Evolutionary conservation across 2,113 vertebrate species (phyloP).

Genomic region (Onychostruthus taczanowskii): DNA sequence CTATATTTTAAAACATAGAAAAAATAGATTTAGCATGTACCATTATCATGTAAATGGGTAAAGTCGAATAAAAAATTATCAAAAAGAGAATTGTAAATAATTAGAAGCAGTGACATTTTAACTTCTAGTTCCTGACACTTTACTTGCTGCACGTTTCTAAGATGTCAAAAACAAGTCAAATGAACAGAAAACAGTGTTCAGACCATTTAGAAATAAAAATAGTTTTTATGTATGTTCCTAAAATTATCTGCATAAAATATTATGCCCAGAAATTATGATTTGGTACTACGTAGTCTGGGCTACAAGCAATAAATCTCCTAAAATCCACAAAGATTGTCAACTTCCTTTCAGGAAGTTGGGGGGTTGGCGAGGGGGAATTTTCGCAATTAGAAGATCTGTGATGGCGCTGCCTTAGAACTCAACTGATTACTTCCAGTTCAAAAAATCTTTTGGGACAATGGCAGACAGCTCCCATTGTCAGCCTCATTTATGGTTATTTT

Average conservation of each 20-base stretch:
- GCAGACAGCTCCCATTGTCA: conserved; percentile 79
- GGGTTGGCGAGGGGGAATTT: neutral
- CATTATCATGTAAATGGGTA: neutral
- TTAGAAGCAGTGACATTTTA: neutral
- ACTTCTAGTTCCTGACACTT: neutral
- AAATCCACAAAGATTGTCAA: conserved; percentile 4
- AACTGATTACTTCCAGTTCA: conserved; percentile 83
- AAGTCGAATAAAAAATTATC: neutral
- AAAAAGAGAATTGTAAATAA: neutral
- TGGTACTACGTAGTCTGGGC: neutral
- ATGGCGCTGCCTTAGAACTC: conserved; percentile 67
- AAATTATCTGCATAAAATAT: neutral
- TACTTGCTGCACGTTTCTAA: neutral
- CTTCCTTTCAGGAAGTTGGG: conserved; percentile 28
- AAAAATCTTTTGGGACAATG: conserved; percentile 79
- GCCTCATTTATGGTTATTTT: conserved; percentile 72
- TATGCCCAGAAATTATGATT: neutral
- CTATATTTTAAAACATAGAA: neutral
- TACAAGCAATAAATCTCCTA: neutral
- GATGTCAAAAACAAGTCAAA: neutral
- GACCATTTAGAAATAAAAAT: neutral
- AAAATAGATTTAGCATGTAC: neutral
- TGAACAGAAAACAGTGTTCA: neutral
- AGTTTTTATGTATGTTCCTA: neutral
- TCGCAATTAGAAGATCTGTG: conserved; percentile 65